phyloP scores from a whole-genome alignment of 2,797 vertebrate genomes.

The Cuculus canorus region DNA sequence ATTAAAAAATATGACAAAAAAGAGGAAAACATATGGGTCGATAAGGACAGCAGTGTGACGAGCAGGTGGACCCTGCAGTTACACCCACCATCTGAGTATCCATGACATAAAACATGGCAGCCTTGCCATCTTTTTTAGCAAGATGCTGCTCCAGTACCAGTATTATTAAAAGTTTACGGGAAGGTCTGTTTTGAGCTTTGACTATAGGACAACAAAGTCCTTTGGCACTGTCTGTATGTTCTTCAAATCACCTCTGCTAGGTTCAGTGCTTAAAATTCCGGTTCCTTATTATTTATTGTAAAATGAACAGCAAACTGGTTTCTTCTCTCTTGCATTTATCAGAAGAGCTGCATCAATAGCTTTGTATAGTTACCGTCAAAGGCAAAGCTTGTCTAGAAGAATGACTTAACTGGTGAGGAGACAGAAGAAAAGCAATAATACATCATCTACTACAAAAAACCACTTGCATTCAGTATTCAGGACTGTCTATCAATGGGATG shows the following conservation, averaged over 20 bases:
- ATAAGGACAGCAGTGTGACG: not conserved
- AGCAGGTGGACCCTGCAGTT: not conserved
- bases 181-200: not conserved
- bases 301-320: not conserved
- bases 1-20: not conserved
- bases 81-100: not conserved
- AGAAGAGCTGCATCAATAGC: not conserved
- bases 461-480: not conserved
- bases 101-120: not conserved
- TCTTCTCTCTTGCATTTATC: not conserved
- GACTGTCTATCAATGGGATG: not conserved
- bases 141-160: not conserved
- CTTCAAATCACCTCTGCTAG: not conserved
- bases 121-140: not conserved
- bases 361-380: not conserved
- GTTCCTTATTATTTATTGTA: not conserved
- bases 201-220: not conserved
- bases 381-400: not conserved
- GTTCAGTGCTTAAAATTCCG: not conserved
- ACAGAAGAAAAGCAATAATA: not conserved
- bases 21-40: not conserved
- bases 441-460: accelerated
- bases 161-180: not conserved
- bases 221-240: not conserved
- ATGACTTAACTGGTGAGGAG: not conserved